These are phyloP conservation scores for Cryptotermes secundus DNA, from an alignment of 1,140 invertebrate genomes.

Conservation along the genomic window DNA sequence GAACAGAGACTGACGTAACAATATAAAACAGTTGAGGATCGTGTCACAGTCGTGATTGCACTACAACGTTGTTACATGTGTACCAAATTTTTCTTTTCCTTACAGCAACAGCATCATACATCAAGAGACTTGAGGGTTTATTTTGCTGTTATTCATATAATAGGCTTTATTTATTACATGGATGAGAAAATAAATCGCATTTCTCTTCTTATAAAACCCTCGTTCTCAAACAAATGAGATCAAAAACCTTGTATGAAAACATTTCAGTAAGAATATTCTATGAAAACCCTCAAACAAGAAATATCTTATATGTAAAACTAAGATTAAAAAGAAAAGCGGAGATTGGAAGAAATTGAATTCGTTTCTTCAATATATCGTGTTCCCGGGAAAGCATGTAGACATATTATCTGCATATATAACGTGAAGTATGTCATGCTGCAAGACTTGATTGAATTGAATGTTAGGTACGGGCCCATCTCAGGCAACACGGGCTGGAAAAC, in stretches of 20 bases:
- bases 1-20: too few relatives aligned
- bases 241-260: not conserved
- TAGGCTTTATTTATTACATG: conserved; percentile 20
- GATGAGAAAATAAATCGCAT: not conserved
- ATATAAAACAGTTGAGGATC: not conserved
- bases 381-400: not conserved
- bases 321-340: conserved; percentile 10
- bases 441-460: not conserved
- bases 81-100: not conserved
- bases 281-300: not conserved
- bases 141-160: not conserved
- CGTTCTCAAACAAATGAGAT: not conserved
- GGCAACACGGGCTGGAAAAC: not conserved
- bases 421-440: not conserved
- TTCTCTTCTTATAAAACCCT: conserved; percentile 10
- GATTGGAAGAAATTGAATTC: conserved; percentile 14
- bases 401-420: not conserved
- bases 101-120: not conserved
- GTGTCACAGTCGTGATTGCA: not conserved
- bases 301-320: not conserved
- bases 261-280: not conserved
- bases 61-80: not conserved
- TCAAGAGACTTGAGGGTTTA: not conserved
- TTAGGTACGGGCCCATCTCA: not conserved
- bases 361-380: conserved; percentile 1